phyloP scores from a whole-genome alignment of 2,797 vertebrate genomes.

The Alectoris magna region DNA sequence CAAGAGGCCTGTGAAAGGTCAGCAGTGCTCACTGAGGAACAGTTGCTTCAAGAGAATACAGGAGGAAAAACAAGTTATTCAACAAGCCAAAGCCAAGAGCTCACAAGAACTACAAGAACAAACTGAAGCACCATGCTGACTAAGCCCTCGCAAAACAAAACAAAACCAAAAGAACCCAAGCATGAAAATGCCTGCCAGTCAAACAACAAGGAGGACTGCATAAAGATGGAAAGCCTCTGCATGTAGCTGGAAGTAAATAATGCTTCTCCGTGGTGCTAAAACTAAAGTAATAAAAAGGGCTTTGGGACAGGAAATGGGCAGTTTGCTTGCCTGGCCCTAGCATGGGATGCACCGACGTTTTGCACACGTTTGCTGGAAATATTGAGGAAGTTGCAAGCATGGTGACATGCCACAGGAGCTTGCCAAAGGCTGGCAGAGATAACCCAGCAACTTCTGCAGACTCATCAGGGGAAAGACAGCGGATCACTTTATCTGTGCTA shows the following conservation, averaged over 20 bases:
- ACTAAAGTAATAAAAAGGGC: rapidly evolving
- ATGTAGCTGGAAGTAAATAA: neutral
- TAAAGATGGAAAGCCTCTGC: neutral
- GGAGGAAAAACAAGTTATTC: neutral
- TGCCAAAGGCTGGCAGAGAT: neutral
- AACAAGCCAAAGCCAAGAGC: neutral
- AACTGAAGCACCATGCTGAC: neutral
- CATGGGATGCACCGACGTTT: neutral
- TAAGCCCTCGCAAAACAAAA: neutral
- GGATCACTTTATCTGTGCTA: neutral
- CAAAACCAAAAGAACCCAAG: neutral
- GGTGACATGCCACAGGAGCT: neutral
- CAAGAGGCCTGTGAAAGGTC: neutral
- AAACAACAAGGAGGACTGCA: rapidly evolving
- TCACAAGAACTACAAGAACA: neutral
- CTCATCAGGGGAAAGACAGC: neutral
- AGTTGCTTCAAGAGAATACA: neutral
- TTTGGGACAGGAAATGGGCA: neutral
- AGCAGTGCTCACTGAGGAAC: neutral
- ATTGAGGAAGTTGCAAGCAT: neutral
- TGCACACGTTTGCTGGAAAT: neutral
- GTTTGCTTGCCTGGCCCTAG: neutral
- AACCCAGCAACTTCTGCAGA: neutral
- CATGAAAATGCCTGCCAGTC: neutral
- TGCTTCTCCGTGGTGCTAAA: neutral